Conservation (phyloP, 2,888 invertebrate genomes). For the Drosophila prolongata region DNA sequence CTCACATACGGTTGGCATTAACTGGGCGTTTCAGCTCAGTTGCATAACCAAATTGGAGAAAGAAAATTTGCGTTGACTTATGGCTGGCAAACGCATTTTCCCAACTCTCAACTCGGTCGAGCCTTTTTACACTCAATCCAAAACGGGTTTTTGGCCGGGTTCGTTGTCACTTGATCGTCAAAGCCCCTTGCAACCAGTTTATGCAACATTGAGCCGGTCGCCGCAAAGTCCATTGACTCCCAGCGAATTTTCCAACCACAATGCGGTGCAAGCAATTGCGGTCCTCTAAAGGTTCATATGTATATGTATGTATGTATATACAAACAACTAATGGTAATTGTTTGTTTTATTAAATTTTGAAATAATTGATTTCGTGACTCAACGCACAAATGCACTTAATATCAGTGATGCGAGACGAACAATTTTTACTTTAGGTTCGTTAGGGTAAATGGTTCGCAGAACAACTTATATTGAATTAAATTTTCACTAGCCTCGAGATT, state of each 20-base stretch:
- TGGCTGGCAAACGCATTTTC: conserved; percentile 32
- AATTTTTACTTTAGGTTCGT: too few species aligned
- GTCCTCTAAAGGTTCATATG: neutral
- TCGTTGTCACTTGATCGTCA: conserved; percentile 31
- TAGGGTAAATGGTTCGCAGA: too few species aligned
- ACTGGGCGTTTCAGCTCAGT: conserved; percentile 34
- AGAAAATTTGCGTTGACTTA: conserved; percentile 30
- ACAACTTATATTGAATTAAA: too few species aligned
- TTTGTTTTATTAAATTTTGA: neutral
- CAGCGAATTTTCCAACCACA: conserved; percentile 24
- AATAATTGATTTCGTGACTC: conserved; percentile 23
- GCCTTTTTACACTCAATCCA: conserved; percentile 1
- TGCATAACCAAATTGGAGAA: conserved; percentile 55
- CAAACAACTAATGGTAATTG: neutral
- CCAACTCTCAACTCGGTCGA: conserved; percentile 3
- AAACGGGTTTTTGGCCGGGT: conserved; percentile 53
- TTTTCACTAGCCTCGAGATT: too few species aligned
- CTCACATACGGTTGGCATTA: conserved; percentile 53
- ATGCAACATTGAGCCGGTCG: conserved; percentile 49
- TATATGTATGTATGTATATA: neutral
- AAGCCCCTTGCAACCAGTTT: conserved; percentile 62
- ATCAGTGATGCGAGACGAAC: neutral
- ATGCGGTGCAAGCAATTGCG: conserved; percentile 10
- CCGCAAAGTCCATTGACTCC: conserved; percentile 66
- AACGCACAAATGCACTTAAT: conserved; percentile 13